Conservation (phyloP, 2,797 vertebrate genomes). For the Enteromius viviparus region DNA sequence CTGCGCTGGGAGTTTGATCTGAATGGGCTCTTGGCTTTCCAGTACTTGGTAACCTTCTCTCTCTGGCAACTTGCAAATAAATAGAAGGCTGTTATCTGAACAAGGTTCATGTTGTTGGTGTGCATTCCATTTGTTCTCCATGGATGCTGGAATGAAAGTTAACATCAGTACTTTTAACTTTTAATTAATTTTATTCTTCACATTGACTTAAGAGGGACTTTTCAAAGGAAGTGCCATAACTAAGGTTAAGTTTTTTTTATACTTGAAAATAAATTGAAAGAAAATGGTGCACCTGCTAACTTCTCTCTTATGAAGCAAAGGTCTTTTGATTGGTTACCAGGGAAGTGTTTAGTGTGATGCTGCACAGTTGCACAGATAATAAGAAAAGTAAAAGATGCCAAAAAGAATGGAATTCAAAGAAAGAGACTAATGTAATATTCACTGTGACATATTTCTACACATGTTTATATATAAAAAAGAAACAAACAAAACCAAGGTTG, state of each 20-base stretch:
- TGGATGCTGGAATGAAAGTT: conserved; percentile 26
- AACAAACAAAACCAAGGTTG: background rate
- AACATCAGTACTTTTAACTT: background rate
- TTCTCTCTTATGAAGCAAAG: background rate
- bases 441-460: background rate
- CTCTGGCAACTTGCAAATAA: conserved; percentile 70
- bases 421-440: background rate
- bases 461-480: background rate
- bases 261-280: background rate
- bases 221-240: background rate
- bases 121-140: conserved; percentile 49
- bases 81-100: conserved; percentile 69
- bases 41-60: conserved; percentile 30
- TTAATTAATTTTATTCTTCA: background rate
- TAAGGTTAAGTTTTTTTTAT: background rate
- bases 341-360: background rate
- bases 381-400: background rate
- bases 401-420: background rate
- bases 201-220: background rate
- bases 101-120: conserved; percentile 9
- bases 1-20: conserved; percentile 73
- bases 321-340: background rate
- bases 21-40: conserved; percentile 50
- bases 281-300: background rate
- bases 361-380: background rate